phyloP scores from a whole-genome alignment of 2,888 invertebrate species.

The Slavum lentiscoides region DNA sequence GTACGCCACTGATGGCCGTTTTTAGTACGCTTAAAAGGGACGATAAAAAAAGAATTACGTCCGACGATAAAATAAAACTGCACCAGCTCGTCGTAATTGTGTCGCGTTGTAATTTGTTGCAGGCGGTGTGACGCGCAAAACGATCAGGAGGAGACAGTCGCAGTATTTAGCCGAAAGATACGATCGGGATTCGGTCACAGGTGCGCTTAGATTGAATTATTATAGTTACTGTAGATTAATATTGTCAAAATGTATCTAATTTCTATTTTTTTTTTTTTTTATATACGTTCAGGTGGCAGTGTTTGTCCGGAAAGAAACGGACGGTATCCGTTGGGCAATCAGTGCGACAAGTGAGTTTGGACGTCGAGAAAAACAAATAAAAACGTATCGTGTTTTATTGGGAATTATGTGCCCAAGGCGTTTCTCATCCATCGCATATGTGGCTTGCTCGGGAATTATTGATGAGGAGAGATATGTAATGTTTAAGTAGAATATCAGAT shows the following conservation, averaged over 20 bases:
- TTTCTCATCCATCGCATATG: no score
- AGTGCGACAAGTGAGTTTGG: slow-evolving; percentile 48
- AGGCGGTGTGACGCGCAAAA: slow-evolving; percentile 33
- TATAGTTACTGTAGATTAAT: slow-evolving; percentile 13
- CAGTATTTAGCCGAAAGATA: slow-evolving; percentile 11
- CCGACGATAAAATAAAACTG: no score
- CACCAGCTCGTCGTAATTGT: background rate
- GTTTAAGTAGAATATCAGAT: no score
- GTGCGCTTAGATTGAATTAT: background rate
- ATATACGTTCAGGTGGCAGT: slow-evolving; percentile 20
- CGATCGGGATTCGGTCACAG: slow-evolving; percentile 18
- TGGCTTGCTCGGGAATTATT: no score
- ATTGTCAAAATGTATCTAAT: slow-evolving; percentile 13
- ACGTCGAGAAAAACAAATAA: background rate
- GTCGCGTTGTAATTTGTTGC: background rate
- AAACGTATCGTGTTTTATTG: background rate
- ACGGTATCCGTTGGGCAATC: slow-evolving; percentile 66
- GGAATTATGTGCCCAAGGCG: no score
- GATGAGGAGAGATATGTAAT: no score
- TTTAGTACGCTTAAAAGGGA: no score
- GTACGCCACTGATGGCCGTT: no score
- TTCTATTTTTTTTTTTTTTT: no score
- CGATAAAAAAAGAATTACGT: no score
- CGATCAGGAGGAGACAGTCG: slow-evolving; percentile 34
- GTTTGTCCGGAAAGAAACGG: slow-evolving; percentile 72